A percentile compares a stretch with the other conserved stretches of the same genome.
Conservation (phyloP, 2,888 invertebrate species). For the Chesias legatella region DNA sequence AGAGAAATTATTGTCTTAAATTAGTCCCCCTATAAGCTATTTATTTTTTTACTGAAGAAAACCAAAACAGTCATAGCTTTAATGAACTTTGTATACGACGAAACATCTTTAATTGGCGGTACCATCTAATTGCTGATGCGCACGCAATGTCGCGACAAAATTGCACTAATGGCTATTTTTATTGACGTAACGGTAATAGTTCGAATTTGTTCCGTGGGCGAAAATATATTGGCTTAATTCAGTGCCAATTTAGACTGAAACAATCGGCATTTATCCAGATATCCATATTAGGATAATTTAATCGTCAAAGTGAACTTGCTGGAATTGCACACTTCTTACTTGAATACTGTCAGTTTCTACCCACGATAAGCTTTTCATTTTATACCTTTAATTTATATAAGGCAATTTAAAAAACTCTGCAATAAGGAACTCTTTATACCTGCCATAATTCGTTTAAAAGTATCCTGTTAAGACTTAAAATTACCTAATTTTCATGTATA, state of each 20-base stretch:
- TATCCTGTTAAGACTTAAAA: too few species aligned
- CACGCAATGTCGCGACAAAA: slow-evolving; percentile 66
- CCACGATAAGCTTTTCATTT: slow-evolving; percentile 5
- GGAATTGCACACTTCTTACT: slow-evolving; percentile 1
- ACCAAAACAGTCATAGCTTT: slow-evolving; percentile 26
- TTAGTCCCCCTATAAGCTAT: too few species aligned
- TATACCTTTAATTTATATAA: too few species aligned
- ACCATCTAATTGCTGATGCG: slow-evolving; percentile 47
- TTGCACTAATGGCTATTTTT: slow-evolving; percentile 59
- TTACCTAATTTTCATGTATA: slow-evolving; percentile 2
- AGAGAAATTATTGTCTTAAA: too few species aligned
- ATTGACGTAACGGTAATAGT: slow-evolving; percentile 45
- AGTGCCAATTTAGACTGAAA: slow-evolving; percentile 50
- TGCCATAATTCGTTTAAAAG: too few species aligned
- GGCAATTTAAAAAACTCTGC: too few species aligned
- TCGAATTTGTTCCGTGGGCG: slow-evolving; percentile 56
- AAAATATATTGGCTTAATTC: slow-evolving; percentile 57
- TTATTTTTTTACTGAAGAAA: slow-evolving; percentile 11
- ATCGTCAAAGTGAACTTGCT: slow-evolving; percentile 13
- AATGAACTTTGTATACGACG: slow-evolving; percentile 43
- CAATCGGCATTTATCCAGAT: slow-evolving; percentile 33
- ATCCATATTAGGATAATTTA: slow-evolving; percentile 10
- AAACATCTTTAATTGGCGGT: slow-evolving; percentile 52
- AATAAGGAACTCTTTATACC: too few species aligned
- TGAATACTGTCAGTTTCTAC: slow-evolving; percentile 15